Conservation (phyloP, 2,113 vertebrate species). For the Gopherus flavomarginatus region DNA sequence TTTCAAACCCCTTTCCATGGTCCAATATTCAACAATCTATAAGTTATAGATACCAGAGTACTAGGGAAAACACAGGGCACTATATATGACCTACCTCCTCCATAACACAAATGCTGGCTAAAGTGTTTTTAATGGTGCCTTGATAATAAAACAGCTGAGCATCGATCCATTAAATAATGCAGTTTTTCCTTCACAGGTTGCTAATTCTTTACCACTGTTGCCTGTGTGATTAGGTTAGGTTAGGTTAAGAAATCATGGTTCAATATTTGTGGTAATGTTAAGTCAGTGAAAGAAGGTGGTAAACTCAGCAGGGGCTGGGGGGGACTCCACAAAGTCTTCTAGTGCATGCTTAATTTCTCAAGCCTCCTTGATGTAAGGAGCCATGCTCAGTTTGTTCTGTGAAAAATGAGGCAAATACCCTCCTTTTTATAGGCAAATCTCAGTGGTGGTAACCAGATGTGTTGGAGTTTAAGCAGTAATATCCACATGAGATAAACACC, state of each 20-base stretch:
- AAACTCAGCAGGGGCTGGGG: background rate
- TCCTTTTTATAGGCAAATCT: conserved; percentile 59
- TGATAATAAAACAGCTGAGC: background rate
- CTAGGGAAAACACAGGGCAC: background rate
- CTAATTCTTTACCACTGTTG: conserved; percentile 10
- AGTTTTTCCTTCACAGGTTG: background rate
- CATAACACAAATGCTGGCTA: rapidly evolving
- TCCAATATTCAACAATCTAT: background rate
- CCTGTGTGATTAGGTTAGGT: background rate
- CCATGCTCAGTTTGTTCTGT: conserved; percentile 40
- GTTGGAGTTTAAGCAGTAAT: conserved; percentile 63
- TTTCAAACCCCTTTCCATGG: background rate
- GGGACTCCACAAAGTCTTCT: background rate
- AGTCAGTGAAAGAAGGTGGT: conserved; percentile 38
- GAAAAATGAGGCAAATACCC: conserved; percentile 43
- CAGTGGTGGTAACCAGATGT: conserved; percentile 64
- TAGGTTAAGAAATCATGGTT: conserved; percentile 20
- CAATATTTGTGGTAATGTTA: background rate
- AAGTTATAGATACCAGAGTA: background rate
- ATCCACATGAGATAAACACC: conserved; percentile 66
- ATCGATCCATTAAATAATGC: background rate
- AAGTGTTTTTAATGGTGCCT: rapidly evolving
- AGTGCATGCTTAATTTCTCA: background rate
- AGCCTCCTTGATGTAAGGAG: background rate
- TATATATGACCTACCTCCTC: background rate